Base-by-base conservation (phyloP, 2,113 vertebrate genomes). In the Nothobranchius furzeri region DNA sequence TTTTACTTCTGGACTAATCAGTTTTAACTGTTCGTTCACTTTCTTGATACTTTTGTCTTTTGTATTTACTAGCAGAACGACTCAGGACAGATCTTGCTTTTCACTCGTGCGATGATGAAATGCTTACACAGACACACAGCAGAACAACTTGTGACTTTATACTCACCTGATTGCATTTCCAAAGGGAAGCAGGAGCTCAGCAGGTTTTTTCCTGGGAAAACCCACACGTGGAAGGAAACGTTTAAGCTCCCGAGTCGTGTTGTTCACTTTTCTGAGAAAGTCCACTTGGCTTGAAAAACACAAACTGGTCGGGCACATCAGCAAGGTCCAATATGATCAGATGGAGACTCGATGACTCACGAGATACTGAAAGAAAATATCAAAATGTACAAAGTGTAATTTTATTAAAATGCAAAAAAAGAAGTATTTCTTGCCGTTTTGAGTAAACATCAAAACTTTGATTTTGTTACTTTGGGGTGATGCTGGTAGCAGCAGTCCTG, bases 81-180 rank as follows among this genome's bases (percentile, higher is more conserved):
- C 79, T 68, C 61, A 13, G 3, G 68, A 66, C 68, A 68, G 64
- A 68, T 76, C 60, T 17, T 15, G n/a, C 51, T 73, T 72, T 69
- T 17, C 30, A 45, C 48, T 60, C 64, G 37, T 61, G 48, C 17
- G 56, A n/a, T n/a, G n/a, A n/a, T n/a, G 59, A 67, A 73, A 76
- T 63, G 60, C 66, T 55, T 15, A 63, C 15, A 25, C 54, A 43
- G 20, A 54, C 56, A 65, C 64, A 75, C 64, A 57, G 1, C 55
- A 69, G 72, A 65, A 70, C 67, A 76, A 69, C 75, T 76, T 49
- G 37, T 48, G 61, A 67, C 61, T 80, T 76, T 67, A 65, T 30
- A 37, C 47, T 57, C 57, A 53, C 45, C 60, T 64, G 60, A 68
- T 73, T 78, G 40, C 43, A 70, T 54, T 52, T 55, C 7, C 14